These are phyloP conservation scores for Periplaneta americana DNA, from an alignment of 1,140 invertebrate species.

Conservation along the genomic window DNA sequence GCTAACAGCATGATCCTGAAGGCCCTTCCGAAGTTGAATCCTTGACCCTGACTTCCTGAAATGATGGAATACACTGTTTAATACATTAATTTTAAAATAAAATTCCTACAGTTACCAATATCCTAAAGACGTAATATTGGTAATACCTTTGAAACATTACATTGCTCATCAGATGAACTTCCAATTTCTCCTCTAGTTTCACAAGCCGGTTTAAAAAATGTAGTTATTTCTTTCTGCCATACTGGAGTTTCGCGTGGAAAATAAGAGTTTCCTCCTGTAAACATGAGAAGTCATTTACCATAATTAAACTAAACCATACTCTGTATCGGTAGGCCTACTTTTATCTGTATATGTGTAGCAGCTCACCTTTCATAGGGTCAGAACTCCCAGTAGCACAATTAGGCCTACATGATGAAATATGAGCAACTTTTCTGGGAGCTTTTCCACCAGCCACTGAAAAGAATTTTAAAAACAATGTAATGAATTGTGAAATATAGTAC, in stretches of 20 bases:
- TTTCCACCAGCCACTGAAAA: not conserved
- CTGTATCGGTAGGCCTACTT: too few species aligned
- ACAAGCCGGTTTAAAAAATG: not conserved
- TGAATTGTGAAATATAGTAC: too few species aligned
- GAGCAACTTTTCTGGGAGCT: not conserved
- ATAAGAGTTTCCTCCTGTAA: not conserved
- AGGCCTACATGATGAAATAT: too few species aligned
- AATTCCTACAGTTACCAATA: too few species aligned
- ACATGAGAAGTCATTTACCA: not conserved
- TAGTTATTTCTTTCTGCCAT: not conserved
- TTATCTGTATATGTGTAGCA: too few species aligned
- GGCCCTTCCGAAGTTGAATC: too few species aligned
- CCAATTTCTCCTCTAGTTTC: not conserved
- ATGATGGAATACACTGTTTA: too few species aligned
- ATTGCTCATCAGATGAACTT: not conserved
- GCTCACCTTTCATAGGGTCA: not conserved
- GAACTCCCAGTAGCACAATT: not conserved
- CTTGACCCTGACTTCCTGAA: too few species aligned
- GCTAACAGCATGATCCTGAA: too few species aligned
- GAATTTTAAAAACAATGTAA: not conserved
- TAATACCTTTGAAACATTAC: not conserved
- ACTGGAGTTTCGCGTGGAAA: not conserved
- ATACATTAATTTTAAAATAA: too few species aligned
- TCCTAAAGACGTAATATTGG: too few species aligned
- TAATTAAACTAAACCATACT: too few species aligned